phyloP scores from a whole-genome alignment of 2,888 invertebrate genomes.

The Lymantria dispar region DNA sequence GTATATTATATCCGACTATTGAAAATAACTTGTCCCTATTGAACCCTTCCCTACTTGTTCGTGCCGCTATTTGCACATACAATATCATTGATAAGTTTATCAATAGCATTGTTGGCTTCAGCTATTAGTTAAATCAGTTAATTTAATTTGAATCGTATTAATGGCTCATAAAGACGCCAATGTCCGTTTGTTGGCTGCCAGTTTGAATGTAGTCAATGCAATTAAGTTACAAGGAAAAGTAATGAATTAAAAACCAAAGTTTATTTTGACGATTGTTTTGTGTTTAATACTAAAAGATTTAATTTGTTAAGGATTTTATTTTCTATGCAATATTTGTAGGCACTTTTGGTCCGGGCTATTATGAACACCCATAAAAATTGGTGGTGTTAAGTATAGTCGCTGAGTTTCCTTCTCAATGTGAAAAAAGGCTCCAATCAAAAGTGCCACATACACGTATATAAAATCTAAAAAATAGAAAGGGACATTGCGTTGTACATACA shows the following conservation, averaged over 20 bases:
- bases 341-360: too few relatives aligned
- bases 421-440: too few relatives aligned
- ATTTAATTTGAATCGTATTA: constrained; percentile 6
- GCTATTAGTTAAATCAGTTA: constrained; percentile 9
- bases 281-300: too few relatives aligned
- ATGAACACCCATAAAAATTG: too few relatives aligned
- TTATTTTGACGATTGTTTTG: too few relatives aligned
- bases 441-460: too few relatives aligned
- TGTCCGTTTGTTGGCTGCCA: neutral
- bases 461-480: too few relatives aligned
- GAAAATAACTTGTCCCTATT: neutral
- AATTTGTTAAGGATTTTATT: too few relatives aligned
- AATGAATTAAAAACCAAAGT: neutral
- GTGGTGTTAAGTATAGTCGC: too few relatives aligned
- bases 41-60: neutral
- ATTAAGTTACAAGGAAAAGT: neutral
- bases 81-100: constrained; percentile 7
- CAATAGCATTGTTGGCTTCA: constrained; percentile 6
- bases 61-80: neutral
- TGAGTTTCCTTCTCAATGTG: too few relatives aligned
- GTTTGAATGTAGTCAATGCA: neutral
- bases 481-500: too few relatives aligned
- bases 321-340: too few relatives aligned
- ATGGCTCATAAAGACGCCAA: constrained; percentile 1
- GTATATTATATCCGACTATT: neutral